Evolutionary conservation across 1,140 invertebrate species (phyloP), one percentile per base, ranked within the genome.

Genomic region (Adoxophyes honmai): DNA sequence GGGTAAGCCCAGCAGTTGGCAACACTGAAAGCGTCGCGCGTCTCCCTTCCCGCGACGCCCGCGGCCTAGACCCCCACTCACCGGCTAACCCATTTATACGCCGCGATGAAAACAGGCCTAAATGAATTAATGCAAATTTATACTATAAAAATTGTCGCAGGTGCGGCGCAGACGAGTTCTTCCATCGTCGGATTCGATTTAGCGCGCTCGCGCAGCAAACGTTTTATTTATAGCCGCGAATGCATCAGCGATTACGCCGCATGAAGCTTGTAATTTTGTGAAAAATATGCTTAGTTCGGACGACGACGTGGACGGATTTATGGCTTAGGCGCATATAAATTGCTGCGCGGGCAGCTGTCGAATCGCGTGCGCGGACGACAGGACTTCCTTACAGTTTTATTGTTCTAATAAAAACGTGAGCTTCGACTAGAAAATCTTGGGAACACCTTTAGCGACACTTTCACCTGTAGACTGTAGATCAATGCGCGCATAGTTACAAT

Each of bases 101-200:
- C 59, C 62, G 72, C 78, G 66, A 70, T 85, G 76, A 75, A 84
- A 84, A 88, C 83, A 86, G 82, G 82, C 83, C 72, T 83, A 86
- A 85, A 86, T 86, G 81, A 86, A 86, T 88, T 88, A 88, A 88
- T 88, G 86, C 75, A 86, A 88, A 88, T 88, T 80, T 86, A 88
- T 86, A 86, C 86, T 86, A 88, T 88, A 88, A 88, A 88, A 88
- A 88, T 86, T 86, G 86, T 88, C 83, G 83, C 86, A 88, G 86
- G 86, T 88, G 86, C 81, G 66, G 59, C 34, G 34, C 54, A 70
- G 85, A 86, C 86, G 73, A 77, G 86, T 88, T 88, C 75, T 76
- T 67, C 73, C 72, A 77, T 77, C 75, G 70, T 72, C 73, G 72
- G 73, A 73, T 81, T 79, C 85, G 80, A 85, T 85, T 84, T 82